Evolutionary conservation across 2,113 vertebrate genomes (phyloP).

Genomic region (Castor canadensis): DNA sequence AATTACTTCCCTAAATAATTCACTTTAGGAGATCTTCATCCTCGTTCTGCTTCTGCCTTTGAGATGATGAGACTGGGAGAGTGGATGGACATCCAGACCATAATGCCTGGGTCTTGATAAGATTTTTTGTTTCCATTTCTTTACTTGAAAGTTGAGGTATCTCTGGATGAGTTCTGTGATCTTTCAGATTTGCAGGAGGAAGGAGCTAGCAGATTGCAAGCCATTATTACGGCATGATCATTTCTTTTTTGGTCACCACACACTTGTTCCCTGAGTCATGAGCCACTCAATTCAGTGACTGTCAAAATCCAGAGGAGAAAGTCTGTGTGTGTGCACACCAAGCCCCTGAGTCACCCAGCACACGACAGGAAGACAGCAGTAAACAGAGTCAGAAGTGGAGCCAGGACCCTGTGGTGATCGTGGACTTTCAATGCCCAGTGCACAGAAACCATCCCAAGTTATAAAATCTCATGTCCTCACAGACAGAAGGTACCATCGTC

Average conservation of each 20-base stretch:
- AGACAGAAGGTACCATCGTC: not conserved
- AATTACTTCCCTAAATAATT: not conserved
- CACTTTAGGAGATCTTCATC: not conserved
- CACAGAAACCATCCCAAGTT: not conserved
- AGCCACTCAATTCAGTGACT: slow-evolving; percentile 56
- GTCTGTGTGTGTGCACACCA: slow-evolving; percentile 34
- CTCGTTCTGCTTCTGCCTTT: not conserved
- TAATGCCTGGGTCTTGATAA: not conserved
- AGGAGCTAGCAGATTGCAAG: slow-evolving; percentile 23
- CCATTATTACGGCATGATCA: slow-evolving; percentile 53
- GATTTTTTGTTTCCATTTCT: not conserved
- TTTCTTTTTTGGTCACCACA: slow-evolving; percentile 64
- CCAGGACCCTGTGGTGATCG: not conserved
- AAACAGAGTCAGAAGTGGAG: not conserved
- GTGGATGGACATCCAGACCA: not conserved
- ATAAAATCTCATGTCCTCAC: not conserved
- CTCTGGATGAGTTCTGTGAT: not conserved
- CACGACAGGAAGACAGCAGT: slow-evolving; percentile 7
- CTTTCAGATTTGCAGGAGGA: slow-evolving; percentile 28
- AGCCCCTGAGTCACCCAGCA: slow-evolving; percentile 52
- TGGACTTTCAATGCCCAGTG: not conserved
- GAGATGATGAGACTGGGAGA: not conserved
- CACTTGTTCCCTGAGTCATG: slow-evolving; percentile 70
- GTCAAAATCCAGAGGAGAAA: slow-evolving; percentile 55
- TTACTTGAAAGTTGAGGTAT: not conserved